These are phyloP conservation scores for Gymnodraco acuticeps DNA, from an alignment of 2,797 vertebrate genomes.

Conservation along the genomic window DNA sequence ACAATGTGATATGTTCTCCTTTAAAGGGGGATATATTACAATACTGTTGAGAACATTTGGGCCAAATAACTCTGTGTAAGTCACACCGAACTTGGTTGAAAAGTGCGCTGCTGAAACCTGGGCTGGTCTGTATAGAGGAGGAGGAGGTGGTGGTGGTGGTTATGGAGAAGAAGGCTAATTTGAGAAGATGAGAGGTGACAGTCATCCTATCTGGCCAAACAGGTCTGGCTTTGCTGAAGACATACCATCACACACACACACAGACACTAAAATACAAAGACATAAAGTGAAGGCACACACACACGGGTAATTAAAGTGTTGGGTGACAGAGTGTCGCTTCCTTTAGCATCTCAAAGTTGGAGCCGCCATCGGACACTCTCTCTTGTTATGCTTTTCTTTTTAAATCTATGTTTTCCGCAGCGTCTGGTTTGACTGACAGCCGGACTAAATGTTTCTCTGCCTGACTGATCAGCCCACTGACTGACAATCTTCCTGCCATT, in stretches of 20 bases:
- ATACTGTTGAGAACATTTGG: conserved; percentile 40
- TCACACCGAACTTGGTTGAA: conserved; percentile 54
- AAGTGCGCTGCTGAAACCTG: conserved; percentile 63
- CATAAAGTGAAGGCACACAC: conserved; percentile 6
- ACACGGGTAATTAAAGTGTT: conserved; percentile 71
- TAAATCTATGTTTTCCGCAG: conserved; percentile 18
- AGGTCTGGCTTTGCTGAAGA: conserved; percentile 51
- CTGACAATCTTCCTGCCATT: background rate
- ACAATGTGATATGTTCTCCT: background rate
- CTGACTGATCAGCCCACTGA: conserved; percentile 25
- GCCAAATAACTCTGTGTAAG: conserved; percentile 56
- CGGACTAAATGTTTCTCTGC: conserved; percentile 37
- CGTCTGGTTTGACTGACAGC: conserved; percentile 42
- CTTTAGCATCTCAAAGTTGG: conserved; percentile 55
- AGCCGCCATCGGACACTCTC: conserved; percentile 43
- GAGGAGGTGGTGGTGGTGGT: conserved; percentile 2
- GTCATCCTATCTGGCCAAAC: conserved; percentile 69
- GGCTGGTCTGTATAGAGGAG: conserved; percentile 30
- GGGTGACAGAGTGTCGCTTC: conserved; percentile 66
- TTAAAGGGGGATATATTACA: conserved; percentile 60
- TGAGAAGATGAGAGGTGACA: conserved; percentile 71
- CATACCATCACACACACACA: conserved; percentile 23
- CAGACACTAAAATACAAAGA: conserved; percentile 1
- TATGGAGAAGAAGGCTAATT: conserved; percentile 37
- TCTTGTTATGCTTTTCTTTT: conserved; percentile 35